phyloP scores from a whole-genome alignment of 2,113 vertebrate genomes.

The Sardina pilchardus region DNA sequence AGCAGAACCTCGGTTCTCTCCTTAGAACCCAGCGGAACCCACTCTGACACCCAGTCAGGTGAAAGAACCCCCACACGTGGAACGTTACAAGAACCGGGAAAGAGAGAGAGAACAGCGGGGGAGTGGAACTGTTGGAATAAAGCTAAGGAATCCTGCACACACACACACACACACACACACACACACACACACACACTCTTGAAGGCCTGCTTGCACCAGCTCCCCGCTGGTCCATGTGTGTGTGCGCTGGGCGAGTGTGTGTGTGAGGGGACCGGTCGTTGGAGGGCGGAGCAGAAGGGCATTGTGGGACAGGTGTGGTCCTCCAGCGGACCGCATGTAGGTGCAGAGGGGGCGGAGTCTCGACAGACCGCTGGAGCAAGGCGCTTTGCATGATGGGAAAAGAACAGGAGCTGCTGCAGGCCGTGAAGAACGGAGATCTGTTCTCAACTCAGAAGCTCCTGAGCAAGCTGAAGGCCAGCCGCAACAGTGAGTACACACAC shows the following conservation, averaged over 20 bases:
- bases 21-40: not conserved
- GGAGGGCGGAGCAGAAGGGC: constrained; percentile 16
- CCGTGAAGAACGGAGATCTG: constrained; percentile 74
- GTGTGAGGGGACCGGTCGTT: not conserved
- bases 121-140: too few species aligned
- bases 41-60: too few species aligned
- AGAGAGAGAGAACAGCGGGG: too few species aligned
- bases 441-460: constrained; percentile 70
- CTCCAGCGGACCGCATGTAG: constrained; percentile 49
- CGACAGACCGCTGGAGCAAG: constrained; percentile 23
- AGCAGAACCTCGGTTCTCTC: not conserved
- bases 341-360: constrained; percentile 40
- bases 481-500: constrained; percentile 58
- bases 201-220: not conserved
- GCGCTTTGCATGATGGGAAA: constrained; percentile 67
- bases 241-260: not conserved
- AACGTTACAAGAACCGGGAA: too few species aligned
- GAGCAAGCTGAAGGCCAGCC: constrained; percentile 64
- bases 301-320: constrained; percentile 42
- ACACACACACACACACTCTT: not conserved
- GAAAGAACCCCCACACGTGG: too few species aligned
- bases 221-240: not conserved
- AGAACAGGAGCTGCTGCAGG: constrained; percentile 77
- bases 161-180: constrained; percentile 1
- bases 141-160: not conserved